Evolutionary conservation across 2,888 invertebrate genomes (phyloP).

Genomic region (Taenaris catops): DNA sequence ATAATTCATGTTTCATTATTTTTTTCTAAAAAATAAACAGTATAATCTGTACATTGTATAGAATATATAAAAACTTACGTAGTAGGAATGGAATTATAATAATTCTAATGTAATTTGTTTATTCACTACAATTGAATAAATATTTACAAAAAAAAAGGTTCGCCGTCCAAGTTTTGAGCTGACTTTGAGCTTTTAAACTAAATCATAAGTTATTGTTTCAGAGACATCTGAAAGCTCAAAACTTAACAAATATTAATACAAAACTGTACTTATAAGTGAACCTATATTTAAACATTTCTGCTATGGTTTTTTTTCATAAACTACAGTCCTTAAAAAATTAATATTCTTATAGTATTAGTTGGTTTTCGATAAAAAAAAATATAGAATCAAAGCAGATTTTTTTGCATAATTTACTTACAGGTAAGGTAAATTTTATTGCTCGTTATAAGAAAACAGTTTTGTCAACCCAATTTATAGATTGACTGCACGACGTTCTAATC

Average conservation of each 20-base stretch:
- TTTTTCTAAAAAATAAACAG: conserved; percentile 30
- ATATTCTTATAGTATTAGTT: too few species aligned
- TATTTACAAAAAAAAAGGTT: conserved; percentile 50
- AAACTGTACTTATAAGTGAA: conserved; percentile 48
- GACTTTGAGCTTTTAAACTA: conserved; percentile 75
- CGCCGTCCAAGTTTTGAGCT: conserved; percentile 56
- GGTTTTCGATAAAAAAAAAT: too few species aligned
- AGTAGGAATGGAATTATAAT: conserved; percentile 58
- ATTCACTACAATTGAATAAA: conserved; percentile 38
- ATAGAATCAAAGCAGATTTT: neutral
- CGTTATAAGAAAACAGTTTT: too few species aligned
- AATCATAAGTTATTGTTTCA: conserved; percentile 30
- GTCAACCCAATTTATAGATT: too few species aligned
- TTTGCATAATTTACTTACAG: too few species aligned
- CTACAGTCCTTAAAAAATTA: too few species aligned
- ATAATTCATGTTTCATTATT: neutral
- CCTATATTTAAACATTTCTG: conserved; percentile 17
- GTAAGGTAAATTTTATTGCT: too few species aligned
- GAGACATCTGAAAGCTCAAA: conserved; percentile 6
- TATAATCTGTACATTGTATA: conserved; percentile 45
- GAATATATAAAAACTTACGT: conserved; percentile 49
- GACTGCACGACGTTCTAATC: too few species aligned
- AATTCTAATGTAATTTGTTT: conserved; percentile 27
- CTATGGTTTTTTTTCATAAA: too few species aligned
- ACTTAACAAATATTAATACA: conserved; percentile 4